These are phyloP conservation scores for Centruroides vittatus DNA, from an alignment of 1,140 invertebrate genomes.

Conservation along the genomic window DNA sequence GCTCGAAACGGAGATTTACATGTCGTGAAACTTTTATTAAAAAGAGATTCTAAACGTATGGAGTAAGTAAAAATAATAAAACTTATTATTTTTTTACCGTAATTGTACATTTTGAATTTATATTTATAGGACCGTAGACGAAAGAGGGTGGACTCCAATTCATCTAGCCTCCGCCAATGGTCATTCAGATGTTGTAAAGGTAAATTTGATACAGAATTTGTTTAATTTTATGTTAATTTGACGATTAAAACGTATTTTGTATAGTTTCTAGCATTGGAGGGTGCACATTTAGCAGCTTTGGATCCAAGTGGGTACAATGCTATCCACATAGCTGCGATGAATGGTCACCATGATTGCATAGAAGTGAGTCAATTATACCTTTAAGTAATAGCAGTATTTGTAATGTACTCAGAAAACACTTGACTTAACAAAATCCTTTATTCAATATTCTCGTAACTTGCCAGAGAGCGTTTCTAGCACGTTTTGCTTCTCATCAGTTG, in stretches of 20 bases:
- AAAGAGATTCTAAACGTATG: slow-evolving; percentile 17
- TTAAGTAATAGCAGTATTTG: neutral
- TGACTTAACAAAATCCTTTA: neutral
- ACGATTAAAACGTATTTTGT: neutral
- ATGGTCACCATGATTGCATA: slow-evolving; percentile 27
- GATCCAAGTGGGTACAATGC: slow-evolving; percentile 28
- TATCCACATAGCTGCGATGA: slow-evolving; percentile 30
- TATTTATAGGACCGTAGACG: slow-evolving; percentile 39
- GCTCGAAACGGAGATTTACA: slow-evolving; percentile 17
- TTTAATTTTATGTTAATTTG: too few relatives aligned
- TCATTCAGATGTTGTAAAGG: slow-evolving; percentile 45
- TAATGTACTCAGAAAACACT: neutral
- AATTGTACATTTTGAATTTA: neutral
- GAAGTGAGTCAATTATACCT: slow-evolving; percentile 2
- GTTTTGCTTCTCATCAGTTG: too few relatives aligned
- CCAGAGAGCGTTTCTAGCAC: neutral
- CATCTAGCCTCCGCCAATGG: slow-evolving; percentile 92
- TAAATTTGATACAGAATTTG: neutral
- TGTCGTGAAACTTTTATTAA: slow-evolving; percentile 15
- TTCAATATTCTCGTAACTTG: neutral
- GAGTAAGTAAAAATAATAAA: slow-evolving; percentile 11
- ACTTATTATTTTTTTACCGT: too few relatives aligned
- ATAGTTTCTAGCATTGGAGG: slow-evolving; percentile 15
- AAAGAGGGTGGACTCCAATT: slow-evolving; percentile 72
- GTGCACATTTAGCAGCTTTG: slow-evolving; percentile 17